Base-by-base conservation (phyloP, 2,888 invertebrate species). In the Oscheius sp. region DNA sequence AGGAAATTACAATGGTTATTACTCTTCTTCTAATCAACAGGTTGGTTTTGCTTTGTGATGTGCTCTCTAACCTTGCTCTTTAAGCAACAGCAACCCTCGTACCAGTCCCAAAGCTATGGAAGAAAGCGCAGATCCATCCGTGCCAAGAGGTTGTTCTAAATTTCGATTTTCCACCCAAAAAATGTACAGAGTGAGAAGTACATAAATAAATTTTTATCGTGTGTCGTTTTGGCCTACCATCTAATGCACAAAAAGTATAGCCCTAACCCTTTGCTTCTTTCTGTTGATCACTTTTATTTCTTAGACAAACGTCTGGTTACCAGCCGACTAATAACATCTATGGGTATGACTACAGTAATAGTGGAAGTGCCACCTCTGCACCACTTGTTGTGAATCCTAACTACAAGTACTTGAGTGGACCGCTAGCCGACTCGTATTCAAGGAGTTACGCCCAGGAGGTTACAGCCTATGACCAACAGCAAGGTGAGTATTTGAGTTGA, bases 311-410 rank as follows among this genome's bases (percentile, higher is more conserved):
- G 12, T 8, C 53, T 29, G 53, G 53, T 17, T 67, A 67, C 33
- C 57, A 55, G 17, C 67, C 67, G 17, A 67, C 67, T 20, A 58
- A 67, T 12, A 76, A 79, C 72, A 79, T 79, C 55, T 79, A 79
- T 64, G 78, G 78, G 2, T 75, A 75, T 53, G 57, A 74, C 57
- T 76, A 76, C 55, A 55, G 37, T 55, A 55, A 55, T 34, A 73
- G 69, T 20, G 69, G 67, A 39, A 61, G 71, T 15, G 63, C 53
- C 20, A 71, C 68, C 34, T 73, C 73, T 10, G 69, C 65, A 17
- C 52, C 53, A 37, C 33, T 75, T 39, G 77, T 77, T 3, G 70
- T 74, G 66, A 77, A 77, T 33, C 77, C 77, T 3, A 77, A 77
- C 45, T 77, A 77, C 58, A 72, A 72, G 33, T 77, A 73, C 57